Conservation (phyloP, 2,797 vertebrate species). For the Leptatherina wallacei region DNA sequence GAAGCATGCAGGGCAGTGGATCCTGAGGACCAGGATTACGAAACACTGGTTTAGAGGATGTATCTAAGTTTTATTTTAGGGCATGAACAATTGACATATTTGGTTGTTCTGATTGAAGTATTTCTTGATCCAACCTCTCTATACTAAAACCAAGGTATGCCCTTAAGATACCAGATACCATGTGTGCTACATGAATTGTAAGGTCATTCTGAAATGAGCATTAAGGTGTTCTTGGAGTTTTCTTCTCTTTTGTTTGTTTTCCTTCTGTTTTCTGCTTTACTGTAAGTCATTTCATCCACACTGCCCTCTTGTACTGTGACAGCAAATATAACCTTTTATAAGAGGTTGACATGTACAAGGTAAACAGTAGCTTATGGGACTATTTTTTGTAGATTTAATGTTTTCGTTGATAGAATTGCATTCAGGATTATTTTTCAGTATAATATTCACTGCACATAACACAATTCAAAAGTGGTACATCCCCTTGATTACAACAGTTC, state of each 20-base stretch:
- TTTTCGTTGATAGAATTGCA: too few relatives aligned
- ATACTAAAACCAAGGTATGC: neutral
- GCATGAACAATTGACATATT: neutral
- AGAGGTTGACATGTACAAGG: neutral
- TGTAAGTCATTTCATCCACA: neutral
- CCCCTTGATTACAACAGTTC: too few relatives aligned
- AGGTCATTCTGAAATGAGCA: neutral
- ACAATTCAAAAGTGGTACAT: too few relatives aligned
- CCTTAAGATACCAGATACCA: neutral
- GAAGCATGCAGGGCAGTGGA: too few relatives aligned
- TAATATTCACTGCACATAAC: neutral
- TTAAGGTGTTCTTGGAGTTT: neutral
- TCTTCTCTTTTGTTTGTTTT: neutral
- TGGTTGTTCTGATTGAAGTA: neutral
- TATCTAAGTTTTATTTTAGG: too few relatives aligned
- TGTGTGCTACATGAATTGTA: neutral
- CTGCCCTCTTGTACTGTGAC: neutral
- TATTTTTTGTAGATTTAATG: too few relatives aligned
- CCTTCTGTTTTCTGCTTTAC: too few relatives aligned
- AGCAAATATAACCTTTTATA: neutral
- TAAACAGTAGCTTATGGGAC: neutral
- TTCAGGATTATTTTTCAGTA: too few relatives aligned
- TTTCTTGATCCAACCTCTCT: neutral
- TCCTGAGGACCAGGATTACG: too few relatives aligned
- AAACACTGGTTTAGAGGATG: too few relatives aligned